Conservation (phyloP, 1,140 invertebrate genomes). For the Drosophila pectinifera region DNA sequence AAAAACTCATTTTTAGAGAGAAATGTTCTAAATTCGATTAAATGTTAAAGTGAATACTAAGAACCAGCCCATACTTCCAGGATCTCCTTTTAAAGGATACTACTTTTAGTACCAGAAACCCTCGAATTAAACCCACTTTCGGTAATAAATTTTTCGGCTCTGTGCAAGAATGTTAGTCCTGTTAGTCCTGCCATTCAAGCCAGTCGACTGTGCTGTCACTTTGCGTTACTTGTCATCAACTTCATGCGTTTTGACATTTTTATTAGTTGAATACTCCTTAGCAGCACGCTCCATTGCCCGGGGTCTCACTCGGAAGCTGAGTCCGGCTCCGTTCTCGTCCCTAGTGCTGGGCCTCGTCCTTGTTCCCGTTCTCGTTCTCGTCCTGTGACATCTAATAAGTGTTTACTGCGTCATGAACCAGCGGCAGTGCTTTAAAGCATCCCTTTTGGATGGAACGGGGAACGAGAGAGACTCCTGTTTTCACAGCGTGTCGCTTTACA, state of each 20-base stretch:
- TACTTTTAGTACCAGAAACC: too few relatives aligned
- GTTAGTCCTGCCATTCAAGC: constrained; percentile 32
- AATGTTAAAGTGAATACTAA: too few relatives aligned
- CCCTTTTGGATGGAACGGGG: constrained; percentile 10
- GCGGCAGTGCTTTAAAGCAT: constrained; percentile 67
- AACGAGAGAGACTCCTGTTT: constrained; percentile 13
- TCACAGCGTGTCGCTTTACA: constrained; percentile 44
- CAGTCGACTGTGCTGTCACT: constrained; percentile 67
- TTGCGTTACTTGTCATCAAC: constrained; percentile 77
- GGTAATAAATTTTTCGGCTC: background rate
- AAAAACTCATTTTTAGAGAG: too few relatives aligned
- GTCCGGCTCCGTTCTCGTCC: constrained; percentile 3
- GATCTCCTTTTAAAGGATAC: too few relatives aligned
- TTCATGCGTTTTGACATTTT: constrained; percentile 83
- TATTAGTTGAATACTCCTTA: constrained; percentile 82
- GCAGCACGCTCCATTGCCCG: constrained; percentile 77
- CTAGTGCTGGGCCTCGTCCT: constrained; percentile 5
- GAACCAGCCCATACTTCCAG: too few relatives aligned
- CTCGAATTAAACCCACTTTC: background rate
- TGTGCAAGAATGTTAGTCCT: constrained; percentile 22
- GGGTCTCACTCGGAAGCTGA: constrained; percentile 11
- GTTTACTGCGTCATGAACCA: constrained; percentile 68
- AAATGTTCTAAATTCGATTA: too few relatives aligned
- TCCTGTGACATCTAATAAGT: constrained; percentile 76
- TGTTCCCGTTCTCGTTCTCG: background rate